Base-by-base conservation (phyloP, 2,797 vertebrate species). In the Chaunax sp. region DNA sequence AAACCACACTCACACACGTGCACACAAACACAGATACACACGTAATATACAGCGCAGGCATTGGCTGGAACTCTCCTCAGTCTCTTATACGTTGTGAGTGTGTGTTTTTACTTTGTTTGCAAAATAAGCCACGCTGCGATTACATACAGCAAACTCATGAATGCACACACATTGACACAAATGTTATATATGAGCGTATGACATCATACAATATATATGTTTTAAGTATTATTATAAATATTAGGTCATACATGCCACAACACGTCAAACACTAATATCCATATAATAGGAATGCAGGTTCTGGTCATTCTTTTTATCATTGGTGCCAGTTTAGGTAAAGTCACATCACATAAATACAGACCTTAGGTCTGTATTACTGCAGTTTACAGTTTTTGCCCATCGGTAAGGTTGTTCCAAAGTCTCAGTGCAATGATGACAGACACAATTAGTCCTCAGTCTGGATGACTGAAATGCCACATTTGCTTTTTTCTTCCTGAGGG, bases 41-140 rank as follows among this genome's bases (percentile, higher is more conserved):
- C 46, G 35, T 52, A 70, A 6, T 12, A 37, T 4, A 44, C 15
- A 75, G 45, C 64, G 40, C 66, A 63, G n/a, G 10, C 13, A 8
- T 11, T 37, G 35, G 9, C 40, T 6, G 11, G 13, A 37, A 14
- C 35, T 37, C 13, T 72, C 69, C 70, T n/a, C 51, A 23, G 62
- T 51, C 22, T 49, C 25, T 68, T 77, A 45, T 65, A 69, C 80
- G 73, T 69, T 71, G 70, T 50, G 56, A 52, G 59, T 66, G 22
- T 75, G 62, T 64, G 64, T 68, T 50, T 72, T 20, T 66, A 6
- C 44, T 56, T 44, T 61, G 80, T 72, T 64, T 58, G 40, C 55
- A 44, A 64, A 28, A 71, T 46, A 6, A 2, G 18, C 46, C 58
- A 28, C 28, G 33, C 53, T 33, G 37, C n/a, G n/a, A 22, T 51